Percentiles rank a stretch among this genome's conserved stretches.
These are phyloP conservation scores for Chanos chanos DNA, from an alignment of 2,797 vertebrate genomes.

Conservation along the genomic window DNA sequence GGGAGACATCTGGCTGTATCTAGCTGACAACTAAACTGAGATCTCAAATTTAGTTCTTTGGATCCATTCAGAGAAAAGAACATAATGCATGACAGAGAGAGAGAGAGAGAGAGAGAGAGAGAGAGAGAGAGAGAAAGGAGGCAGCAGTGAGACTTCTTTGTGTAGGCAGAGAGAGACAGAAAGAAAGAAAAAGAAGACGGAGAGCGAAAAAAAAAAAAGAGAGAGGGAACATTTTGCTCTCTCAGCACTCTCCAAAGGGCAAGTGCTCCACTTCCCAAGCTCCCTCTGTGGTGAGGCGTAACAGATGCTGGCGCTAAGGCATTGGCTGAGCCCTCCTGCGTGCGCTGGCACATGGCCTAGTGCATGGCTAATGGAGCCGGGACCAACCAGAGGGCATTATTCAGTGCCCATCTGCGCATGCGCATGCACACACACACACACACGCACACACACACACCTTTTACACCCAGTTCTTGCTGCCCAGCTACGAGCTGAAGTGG, in stretches of 20 bases:
- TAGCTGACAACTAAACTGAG: background rate
- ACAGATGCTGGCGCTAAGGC: conserved; percentile 24
- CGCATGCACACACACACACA: conserved; percentile 44
- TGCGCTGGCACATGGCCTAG: conserved; percentile 32
- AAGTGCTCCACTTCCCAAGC: conserved; percentile 27
- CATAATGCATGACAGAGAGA: background rate
- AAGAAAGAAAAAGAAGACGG: background rate
- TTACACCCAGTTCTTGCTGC: too few species aligned
- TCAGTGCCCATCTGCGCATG: background rate
- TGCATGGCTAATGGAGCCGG: conserved; percentile 44
- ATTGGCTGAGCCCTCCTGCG: conserved; percentile 45
- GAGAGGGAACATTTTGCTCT: conserved; percentile 6
- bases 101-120: background rate
- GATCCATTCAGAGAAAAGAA: background rate
- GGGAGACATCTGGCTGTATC: background rate
- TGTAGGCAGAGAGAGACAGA: too few species aligned
- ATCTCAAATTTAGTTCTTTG: background rate
- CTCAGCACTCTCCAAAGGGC: conserved; percentile 26
- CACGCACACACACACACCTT: background rate
- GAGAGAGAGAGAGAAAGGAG: background rate
- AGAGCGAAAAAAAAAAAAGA: background rate
- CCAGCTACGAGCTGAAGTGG: too few species aligned
- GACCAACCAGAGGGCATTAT: conserved; percentile 43
- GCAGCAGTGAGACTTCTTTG: too few species aligned
- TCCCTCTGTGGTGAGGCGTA: conserved; percentile 30